These are phyloP conservation scores for Cherax quadricarinatus DNA, from an alignment of 1,140 invertebrate species.

Conservation along the genomic window DNA sequence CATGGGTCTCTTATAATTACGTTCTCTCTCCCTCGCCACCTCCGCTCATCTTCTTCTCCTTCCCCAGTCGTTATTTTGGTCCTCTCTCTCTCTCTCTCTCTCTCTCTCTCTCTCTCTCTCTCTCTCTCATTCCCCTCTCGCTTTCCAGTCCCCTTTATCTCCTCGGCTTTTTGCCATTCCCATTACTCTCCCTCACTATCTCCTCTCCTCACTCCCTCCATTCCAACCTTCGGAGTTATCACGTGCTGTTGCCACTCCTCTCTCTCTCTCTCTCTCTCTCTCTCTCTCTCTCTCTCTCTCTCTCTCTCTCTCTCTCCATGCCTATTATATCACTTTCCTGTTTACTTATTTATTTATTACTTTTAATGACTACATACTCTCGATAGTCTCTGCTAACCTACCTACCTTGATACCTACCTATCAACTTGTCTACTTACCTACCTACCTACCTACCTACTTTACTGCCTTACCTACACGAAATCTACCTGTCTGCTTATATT, in stretches of 20 bases:
- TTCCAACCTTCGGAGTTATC: background rate
- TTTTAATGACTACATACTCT: no score
- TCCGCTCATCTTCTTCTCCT: no score
- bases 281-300: constrained; percentile 21
- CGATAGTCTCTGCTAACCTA: no score
- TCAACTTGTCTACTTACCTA: no score
- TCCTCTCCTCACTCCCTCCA: background rate
- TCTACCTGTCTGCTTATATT: no score
- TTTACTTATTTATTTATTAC: background rate
- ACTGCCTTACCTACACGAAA: no score
- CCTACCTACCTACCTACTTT: no score
- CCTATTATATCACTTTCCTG: background rate
- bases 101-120: background rate
- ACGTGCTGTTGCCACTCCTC: background rate
- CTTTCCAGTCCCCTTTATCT: background rate
- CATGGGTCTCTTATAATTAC: no score
- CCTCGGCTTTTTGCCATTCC: background rate
- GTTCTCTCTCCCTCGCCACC: background rate
- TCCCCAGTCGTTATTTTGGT: no score
- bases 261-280: constrained; percentile 7
- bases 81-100: no score
- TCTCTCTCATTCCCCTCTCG: background rate
- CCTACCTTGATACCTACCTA: no score
- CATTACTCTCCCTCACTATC: no score
- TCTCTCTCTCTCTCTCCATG: constrained; percentile 9